Evolutionary conservation across 1,140 invertebrate genomes (phyloP).

Genomic region (Drosophila insularis): DNA sequence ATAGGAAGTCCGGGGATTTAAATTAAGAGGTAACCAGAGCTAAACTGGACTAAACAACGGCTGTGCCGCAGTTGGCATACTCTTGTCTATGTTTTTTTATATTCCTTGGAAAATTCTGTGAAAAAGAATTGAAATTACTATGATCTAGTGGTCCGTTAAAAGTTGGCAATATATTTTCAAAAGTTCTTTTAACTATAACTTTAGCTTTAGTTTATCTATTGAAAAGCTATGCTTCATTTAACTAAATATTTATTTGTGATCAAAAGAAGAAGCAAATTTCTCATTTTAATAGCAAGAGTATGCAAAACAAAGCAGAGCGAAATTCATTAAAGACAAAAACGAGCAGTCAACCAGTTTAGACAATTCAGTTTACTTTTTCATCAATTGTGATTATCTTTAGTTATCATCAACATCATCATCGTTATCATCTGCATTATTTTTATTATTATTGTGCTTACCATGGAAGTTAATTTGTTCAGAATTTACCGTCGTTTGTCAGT

Average conservation of each 20-base stretch:
- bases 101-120: too few relatives aligned
- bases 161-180: too few relatives aligned
- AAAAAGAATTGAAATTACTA: too few relatives aligned
- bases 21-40: background rate
- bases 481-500: background rate
- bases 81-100: too few relatives aligned
- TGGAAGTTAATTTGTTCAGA: constrained; percentile 9
- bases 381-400: background rate
- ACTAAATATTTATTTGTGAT: background rate
- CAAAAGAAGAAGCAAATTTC: background rate
- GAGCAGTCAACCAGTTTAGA: background rate
- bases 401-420: background rate
- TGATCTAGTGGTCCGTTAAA: too few relatives aligned
- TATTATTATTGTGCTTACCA: constrained; percentile 8
- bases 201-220: too few relatives aligned
- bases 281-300: background rate
- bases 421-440: background rate
- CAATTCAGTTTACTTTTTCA: background rate
- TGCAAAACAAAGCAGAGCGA: background rate
- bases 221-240: background rate
- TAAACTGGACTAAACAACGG: background rate
- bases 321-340: background rate
- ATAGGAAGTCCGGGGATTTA: constrained; percentile 18
- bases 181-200: too few relatives aligned
- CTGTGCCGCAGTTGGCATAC: background rate